Base-by-base conservation (phyloP, 2,113 vertebrate species). In the Pycnonotus jocosus region DNA sequence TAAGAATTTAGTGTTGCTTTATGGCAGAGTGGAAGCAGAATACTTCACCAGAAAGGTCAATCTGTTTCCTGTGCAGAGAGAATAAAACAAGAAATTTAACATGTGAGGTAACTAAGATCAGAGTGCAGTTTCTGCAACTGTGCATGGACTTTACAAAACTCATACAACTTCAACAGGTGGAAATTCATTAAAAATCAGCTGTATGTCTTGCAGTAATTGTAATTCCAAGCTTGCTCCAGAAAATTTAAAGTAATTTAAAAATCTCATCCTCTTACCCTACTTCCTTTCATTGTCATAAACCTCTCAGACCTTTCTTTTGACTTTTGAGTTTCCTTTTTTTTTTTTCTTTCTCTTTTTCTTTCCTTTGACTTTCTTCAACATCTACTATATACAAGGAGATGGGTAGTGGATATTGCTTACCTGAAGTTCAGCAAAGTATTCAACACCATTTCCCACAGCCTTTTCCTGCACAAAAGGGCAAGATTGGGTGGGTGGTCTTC, bases 121-220 rank as follows among this genome's bases (percentile, higher is more conserved):
- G 15, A 56, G 5, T 56, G 44, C 10, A 68, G 12, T 42, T 70
- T 64, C 44, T 80, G 8, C 37, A 80, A 6, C 25, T 42, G 18
- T 61, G 22, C 0, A 0, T 18, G 14, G 24, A 74, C 9, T 25
- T 71, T 23, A 60, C 6, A 73, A 56, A 92, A 58, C 11, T 4
- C 3, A 51, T 2, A 7, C 10, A 62, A 33, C 3, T 23, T 37
- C 11, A 77, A 20, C 5, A 68, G 8, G 30, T 45, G n/a, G 66
- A 93, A 89, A 87, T 35, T 15, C 16, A 47, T n/a, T 56, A 13
- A 12, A 72, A 77, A 35, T 38, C 11, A 54, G 5, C 11, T 20
- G 2, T 44, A 47, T 24, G 1, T 78, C 10, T 86, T 69, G 7
- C n/a, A 60, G 27, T 42, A 64, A 50, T 37, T 38, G 38, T 11